These are phyloP conservation scores for Hydropotes inermis DNA, from an alignment of 2,113 vertebrate species.

Conservation along the genomic window DNA sequence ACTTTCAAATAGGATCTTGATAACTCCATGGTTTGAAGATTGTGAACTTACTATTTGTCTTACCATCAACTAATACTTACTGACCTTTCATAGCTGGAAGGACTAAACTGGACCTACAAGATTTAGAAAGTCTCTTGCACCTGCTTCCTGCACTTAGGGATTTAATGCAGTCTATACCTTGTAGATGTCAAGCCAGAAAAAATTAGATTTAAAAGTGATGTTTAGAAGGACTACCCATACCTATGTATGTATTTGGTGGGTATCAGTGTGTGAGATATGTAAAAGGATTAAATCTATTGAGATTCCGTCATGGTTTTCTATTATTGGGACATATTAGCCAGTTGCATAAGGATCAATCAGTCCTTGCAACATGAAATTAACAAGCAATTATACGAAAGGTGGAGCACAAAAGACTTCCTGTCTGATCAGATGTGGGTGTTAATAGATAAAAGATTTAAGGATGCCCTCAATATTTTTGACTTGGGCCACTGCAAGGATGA, in stretches of 20 bases:
- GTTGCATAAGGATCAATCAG: neutral
- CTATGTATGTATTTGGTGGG: neutral
- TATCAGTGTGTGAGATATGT: neutral
- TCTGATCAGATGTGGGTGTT: neutral
- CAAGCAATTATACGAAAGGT: constrained; percentile 48
- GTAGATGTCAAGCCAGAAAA: neutral
- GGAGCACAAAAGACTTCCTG: neutral
- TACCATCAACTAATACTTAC: neutral
- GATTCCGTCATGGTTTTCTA: neutral
- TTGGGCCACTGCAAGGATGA: neutral
- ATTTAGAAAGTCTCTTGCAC: neutral
- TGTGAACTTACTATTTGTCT: neutral
- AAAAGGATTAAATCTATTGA: neutral
- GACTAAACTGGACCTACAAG: neutral
- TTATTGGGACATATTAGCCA: neutral
- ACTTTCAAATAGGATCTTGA: neutral
- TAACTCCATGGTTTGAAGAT: neutral
- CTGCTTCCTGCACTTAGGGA: neutral
- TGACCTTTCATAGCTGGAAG: neutral
- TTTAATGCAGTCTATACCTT: neutral
- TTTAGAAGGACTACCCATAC: neutral
- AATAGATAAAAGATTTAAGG: neutral
- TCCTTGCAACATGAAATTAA: constrained; percentile 19
- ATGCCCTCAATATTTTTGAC: neutral
- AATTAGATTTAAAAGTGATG: neutral